Percentiles rank a stretch among this genome's conserved stretches.
phyloP scores from a whole-genome alignment of 2,113 vertebrate genomes.

The Nerophis ophidion region DNA sequence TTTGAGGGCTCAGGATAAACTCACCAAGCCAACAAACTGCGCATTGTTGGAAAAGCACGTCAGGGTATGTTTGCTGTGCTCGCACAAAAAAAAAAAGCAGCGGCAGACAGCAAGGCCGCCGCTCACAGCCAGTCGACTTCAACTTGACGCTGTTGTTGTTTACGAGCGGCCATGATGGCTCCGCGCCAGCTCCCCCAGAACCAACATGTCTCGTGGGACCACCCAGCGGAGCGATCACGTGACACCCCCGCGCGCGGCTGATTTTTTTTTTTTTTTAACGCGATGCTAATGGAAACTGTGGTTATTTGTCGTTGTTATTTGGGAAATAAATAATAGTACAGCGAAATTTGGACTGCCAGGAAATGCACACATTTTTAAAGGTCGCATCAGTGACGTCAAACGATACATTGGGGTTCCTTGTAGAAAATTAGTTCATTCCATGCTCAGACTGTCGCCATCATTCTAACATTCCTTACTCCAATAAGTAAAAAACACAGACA shows the following conservation, averaged over 20 bases:
- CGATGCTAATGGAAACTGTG: not conserved
- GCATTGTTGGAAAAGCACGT: constrained; percentile 41
- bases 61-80: not conserved
- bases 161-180: constrained; percentile 70
- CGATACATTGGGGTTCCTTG: no score
- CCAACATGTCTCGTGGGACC: constrained; percentile 61
- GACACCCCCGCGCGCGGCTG: constrained; percentile 24
- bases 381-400: no score
- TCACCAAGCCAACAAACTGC: constrained; percentile 58
- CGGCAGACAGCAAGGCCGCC: constrained; percentile 26
- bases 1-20: constrained; percentile 15
- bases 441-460: no score
- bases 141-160: constrained; percentile 69
- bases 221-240: constrained; percentile 50
- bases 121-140: constrained; percentile 46
- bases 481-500: no score
- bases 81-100: not conserved
- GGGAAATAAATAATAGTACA: no score
- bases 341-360: no score
- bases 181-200: constrained; percentile 51
- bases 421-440: no score
- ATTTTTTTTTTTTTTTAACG: not conserved
- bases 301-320: no score
- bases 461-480: no score
- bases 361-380: no score